Conservation (phyloP, 2,888 invertebrate species). For the Plebejus melissa region DNA sequence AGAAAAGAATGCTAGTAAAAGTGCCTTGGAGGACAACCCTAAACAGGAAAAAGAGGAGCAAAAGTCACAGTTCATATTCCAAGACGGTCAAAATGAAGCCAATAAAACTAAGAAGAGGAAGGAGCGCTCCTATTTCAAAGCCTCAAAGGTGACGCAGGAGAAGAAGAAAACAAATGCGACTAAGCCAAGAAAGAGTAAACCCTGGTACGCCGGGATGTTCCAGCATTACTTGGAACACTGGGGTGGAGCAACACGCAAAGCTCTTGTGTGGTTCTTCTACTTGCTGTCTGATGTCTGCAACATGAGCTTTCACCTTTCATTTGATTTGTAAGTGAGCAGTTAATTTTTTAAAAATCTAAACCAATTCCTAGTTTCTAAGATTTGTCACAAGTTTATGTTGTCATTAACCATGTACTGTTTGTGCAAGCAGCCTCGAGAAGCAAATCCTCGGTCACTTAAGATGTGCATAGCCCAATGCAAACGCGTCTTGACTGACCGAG, state of each 20-base stretch:
- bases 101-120: conserved; percentile 69
- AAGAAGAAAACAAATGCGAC: conserved; percentile 70
- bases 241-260: conserved; percentile 79
- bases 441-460: not conserved
- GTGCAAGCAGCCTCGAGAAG: too few relatives aligned
- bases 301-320: conserved; percentile 85
- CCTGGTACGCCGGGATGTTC: conserved; percentile 64
- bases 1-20: conserved; percentile 52
- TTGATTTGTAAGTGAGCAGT: conserved; percentile 82
- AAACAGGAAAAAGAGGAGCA: conserved; percentile 59
- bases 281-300: conserved; percentile 88
- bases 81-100: conserved; percentile 58
- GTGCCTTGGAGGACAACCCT: conserved; percentile 52
- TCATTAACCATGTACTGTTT: not conserved
- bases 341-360: not conserved
- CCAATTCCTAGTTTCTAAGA: too few relatives aligned
- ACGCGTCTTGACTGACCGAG: too few relatives aligned
- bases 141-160: conserved; percentile 57
- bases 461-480: too few relatives aligned
- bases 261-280: conserved; percentile 87
- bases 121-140: conserved; percentile 64
- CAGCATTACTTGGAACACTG: conserved; percentile 75
- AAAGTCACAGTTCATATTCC: conserved; percentile 56
- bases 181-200: conserved; percentile 63
- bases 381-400: too few relatives aligned